phyloP scores from a whole-genome alignment of 2,797 vertebrate genomes.

The Sebastes glaucus region DNA sequence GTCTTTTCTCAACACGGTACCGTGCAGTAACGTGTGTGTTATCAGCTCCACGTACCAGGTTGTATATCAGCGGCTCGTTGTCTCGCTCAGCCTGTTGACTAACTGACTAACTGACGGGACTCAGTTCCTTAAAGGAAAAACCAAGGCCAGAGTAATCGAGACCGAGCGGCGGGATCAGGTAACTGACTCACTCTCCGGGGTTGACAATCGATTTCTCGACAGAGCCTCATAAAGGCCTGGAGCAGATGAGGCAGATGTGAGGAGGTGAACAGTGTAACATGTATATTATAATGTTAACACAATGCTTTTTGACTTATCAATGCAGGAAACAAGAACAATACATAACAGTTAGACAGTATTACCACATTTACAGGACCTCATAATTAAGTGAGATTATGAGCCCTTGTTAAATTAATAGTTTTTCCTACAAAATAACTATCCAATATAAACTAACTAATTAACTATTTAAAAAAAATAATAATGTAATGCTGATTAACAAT shows the following conservation, averaged over 20 bases:
- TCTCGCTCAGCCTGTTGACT: slow-evolving; percentile 73
- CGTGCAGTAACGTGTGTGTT: neutral
- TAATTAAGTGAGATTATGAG: neutral
- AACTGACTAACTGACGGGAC: slow-evolving; percentile 56
- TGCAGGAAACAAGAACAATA: neutral
- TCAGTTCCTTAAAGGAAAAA: slow-evolving; percentile 71
- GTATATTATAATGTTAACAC: neutral
- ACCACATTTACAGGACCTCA: neutral
- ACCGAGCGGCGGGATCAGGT: neutral
- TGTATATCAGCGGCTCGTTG: neutral
- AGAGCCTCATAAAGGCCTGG: slow-evolving; percentile 16
- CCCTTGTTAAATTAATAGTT: neutral
- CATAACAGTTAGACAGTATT: neutral
- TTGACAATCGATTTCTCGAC: slow-evolving; percentile 28
- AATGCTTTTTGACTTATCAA: neutral
- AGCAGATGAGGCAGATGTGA: slow-evolving; percentile 50
- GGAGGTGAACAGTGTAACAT: slow-evolving; percentile 57
- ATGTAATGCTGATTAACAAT: neutral
- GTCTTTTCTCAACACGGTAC: neutral
- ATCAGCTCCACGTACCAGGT: slow-evolving; percentile 46
- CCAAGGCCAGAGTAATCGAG: slow-evolving; percentile 72
- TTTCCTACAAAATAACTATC: neutral
- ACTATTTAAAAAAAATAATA: neutral
- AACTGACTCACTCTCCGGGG: neutral
- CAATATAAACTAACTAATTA: neutral